Conservation (phyloP, 53 echinoderm and acorn worm species). For the Mesocentrotus franciscanus region DNA sequence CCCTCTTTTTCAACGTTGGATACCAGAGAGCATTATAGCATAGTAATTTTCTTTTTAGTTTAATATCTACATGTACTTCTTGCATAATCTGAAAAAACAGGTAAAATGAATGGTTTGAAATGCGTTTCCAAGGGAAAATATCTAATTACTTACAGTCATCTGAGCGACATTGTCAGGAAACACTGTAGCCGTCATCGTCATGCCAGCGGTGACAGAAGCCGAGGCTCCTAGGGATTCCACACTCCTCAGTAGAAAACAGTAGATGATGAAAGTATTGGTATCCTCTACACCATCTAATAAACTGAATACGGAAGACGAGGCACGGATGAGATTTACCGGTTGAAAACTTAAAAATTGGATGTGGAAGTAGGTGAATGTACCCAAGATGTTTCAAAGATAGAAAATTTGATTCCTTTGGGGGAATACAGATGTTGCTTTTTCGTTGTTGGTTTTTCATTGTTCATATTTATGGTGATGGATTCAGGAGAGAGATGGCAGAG, state of each 20-base stretch:
- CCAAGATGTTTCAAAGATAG: too few relatives aligned
- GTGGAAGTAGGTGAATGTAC: too few relatives aligned
- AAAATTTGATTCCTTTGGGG: too few relatives aligned
- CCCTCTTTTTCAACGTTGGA: neutral
- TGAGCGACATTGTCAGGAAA: slow-evolving; percentile 78
- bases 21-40: neutral
- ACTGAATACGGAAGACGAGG: slow-evolving; percentile 15
- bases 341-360: too few relatives aligned
- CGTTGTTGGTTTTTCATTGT: too few relatives aligned
- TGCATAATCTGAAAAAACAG: neutral
- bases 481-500: too few relatives aligned
- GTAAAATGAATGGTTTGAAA: neutral
- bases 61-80: neutral
- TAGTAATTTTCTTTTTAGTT: neutral
- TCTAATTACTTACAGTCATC: slow-evolving; percentile 55
- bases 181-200: slow-evolving; percentile 70
- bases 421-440: too few relatives aligned
- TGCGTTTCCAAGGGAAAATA: neutral
- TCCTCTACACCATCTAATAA: slow-evolving; percentile 74
- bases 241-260: slow-evolving; percentile 69
- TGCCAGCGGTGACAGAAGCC: slow-evolving; percentile 67
- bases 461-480: too few relatives aligned
- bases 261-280: slow-evolving; percentile 67
- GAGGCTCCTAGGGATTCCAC: slow-evolving; percentile 73
- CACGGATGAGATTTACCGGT: too few relatives aligned